Evolutionary conservation across 2,797 vertebrate genomes (phyloP).

Genomic region (Onychomys leucogaster): DNA sequence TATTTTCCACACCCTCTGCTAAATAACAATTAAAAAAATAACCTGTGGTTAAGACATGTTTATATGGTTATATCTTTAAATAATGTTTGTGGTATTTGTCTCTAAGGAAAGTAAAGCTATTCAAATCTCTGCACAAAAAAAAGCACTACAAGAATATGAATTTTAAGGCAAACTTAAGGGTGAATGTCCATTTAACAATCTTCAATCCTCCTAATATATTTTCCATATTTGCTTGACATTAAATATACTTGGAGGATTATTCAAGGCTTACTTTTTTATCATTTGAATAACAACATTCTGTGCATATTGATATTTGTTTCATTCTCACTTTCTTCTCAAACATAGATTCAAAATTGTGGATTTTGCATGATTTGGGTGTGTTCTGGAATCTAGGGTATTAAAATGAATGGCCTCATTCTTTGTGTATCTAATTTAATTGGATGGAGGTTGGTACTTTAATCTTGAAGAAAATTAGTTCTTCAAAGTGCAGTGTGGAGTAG

Average conservation of each 20-base stretch:
- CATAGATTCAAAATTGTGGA: not conserved
- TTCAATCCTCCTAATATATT: not conserved
- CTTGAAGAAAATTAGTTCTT: constrained; percentile 62
- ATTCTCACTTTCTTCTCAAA: not conserved
- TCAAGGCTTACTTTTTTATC: not conserved
- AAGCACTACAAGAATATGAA: not conserved
- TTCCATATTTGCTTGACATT: not conserved
- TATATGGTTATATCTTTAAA: not conserved
- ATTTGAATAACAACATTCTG: not conserved
- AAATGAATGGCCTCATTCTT: constrained; percentile 54
- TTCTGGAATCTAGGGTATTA: constrained; percentile 18
- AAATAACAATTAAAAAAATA: constrained; percentile 24
- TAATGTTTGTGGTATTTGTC: not conserved
- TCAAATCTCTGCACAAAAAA: not conserved
- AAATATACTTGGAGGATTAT: not conserved
- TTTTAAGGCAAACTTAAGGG: not conserved
- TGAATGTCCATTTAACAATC: not conserved
- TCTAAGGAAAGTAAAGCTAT: constrained; percentile 67
- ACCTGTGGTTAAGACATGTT: not conserved
- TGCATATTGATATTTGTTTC: not conserved
- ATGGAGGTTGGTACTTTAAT: constrained; percentile 51
- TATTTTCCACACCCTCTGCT: not conserved
- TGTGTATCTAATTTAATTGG: constrained; percentile 31
- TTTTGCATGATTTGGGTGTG: not conserved
- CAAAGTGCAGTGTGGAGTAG: not conserved